Percentiles rank a stretch among this genome's conserved stretches.
Evolutionary conservation across 2,113 vertebrate genomes (phyloP).

Genomic region (Dermatemys mawii): DNA sequence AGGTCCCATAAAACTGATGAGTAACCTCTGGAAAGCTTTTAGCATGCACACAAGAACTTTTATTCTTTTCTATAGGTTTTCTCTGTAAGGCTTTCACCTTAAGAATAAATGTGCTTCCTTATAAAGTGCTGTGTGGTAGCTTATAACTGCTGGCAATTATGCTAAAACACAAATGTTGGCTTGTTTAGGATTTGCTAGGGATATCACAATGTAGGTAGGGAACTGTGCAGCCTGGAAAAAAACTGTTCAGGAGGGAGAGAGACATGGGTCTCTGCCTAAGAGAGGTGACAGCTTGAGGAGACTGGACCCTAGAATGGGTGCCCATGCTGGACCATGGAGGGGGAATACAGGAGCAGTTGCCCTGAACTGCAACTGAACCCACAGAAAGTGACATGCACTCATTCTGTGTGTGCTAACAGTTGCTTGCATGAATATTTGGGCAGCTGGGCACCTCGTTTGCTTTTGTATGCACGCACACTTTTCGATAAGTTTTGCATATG

Average conservation of each 20-base stretch:
- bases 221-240: background rate
- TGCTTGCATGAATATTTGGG: background rate
- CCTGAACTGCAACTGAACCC: background rate
- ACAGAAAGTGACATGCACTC: background rate
- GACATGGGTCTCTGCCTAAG: background rate
- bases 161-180: background rate
- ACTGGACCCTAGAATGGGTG: background rate
- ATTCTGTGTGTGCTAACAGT: background rate
- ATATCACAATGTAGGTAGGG: background rate
- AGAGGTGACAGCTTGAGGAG: background rate
- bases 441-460: background rate
- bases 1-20: background rate
- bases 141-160: background rate
- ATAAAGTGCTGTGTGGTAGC: background rate
- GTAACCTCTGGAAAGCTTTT: background rate
- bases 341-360: background rate
- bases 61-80: background rate
- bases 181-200: background rate
- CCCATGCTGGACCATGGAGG: background rate
- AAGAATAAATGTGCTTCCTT: background rate
- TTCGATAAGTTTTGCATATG: background rate
- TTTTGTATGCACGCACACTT: background rate
- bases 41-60: background rate
- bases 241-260: background rate
- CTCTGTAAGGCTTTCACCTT: background rate